Conservation (phyloP, 2,113 vertebrate genomes). For the Euleptes europaea region DNA sequence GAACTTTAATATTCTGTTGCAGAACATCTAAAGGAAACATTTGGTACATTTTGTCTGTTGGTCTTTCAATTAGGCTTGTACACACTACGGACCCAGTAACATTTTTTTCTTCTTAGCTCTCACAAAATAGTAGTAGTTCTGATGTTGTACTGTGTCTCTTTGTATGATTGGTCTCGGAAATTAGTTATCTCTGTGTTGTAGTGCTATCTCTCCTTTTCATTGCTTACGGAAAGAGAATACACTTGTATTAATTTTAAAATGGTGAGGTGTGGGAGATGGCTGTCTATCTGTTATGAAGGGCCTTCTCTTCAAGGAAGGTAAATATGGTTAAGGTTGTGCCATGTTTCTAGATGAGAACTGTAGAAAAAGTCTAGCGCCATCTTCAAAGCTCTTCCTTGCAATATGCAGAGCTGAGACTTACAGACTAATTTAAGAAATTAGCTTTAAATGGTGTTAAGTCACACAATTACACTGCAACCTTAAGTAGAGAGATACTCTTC, state of each 20-base stretch:
- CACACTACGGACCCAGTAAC: not conserved
- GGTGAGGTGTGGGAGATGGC: not conserved
- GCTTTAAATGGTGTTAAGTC: not conserved
- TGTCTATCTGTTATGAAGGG: rapidly evolving
- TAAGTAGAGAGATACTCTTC: too few species aligned
- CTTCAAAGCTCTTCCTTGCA: not conserved
- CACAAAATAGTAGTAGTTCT: not conserved
- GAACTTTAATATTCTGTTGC: rapidly evolving
- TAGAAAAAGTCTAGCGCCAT: not conserved
- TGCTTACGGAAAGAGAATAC: not conserved
- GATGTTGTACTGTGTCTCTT: not conserved
- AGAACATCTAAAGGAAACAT: not conserved
- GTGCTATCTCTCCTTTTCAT: not conserved
- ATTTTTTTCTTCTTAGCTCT: slow-evolving; percentile 1
- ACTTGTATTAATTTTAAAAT: not conserved
- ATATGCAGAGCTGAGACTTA: not conserved
- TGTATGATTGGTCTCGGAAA: not conserved
- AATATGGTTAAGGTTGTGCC: not conserved
- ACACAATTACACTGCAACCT: not conserved
- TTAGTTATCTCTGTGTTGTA: not conserved
- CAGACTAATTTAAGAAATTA: not conserved
- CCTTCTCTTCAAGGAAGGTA: rapidly evolving
- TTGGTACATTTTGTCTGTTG: not conserved
- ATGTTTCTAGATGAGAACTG: not conserved
- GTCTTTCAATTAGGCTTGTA: slow-evolving; percentile 8